A percentile compares a stretch with the other conserved stretches of the same genome.
phyloP scores from a whole-genome alignment of 2,888 invertebrate species.

The Drosophila neoperkinsi region DNA sequence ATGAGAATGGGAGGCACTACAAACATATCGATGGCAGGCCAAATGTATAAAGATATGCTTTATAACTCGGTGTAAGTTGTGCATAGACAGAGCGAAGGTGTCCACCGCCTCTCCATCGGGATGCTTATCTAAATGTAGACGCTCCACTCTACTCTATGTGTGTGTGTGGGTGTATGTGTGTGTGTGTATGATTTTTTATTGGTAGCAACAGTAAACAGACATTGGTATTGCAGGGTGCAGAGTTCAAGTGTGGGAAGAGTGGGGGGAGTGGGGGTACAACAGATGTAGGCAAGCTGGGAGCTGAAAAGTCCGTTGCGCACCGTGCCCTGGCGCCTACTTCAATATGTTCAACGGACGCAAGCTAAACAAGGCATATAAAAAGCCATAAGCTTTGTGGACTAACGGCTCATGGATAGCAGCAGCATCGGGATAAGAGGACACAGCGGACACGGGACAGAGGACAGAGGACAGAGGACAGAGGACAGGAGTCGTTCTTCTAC shows the following conservation, averaged over 20 bases:
- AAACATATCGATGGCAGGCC: slow-evolving; percentile 62
- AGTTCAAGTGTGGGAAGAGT: background rate
- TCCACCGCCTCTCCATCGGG: slow-evolving; percentile 36
- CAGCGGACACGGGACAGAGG: background rate
- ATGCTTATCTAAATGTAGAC: slow-evolving; percentile 57
- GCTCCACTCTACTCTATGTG: slow-evolving; percentile 20
- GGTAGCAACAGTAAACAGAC: slow-evolving; percentile 51
- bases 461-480: background rate
- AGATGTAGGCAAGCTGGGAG: slow-evolving; percentile 21
- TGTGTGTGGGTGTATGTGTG: slow-evolving; percentile 8
- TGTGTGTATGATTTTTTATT: slow-evolving; percentile 57
- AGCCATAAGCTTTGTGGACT: slow-evolving; percentile 70
- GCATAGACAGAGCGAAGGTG: slow-evolving; percentile 37
- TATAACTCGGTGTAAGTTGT: slow-evolving; percentile 63
- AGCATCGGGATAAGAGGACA: background rate
- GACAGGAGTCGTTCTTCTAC: background rate
- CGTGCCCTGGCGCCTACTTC: slow-evolving; percentile 65
- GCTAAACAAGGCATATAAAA: slow-evolving; percentile 78
- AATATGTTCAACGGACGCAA: slow-evolving; percentile 64
- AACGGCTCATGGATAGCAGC: slow-evolving; percentile 39
- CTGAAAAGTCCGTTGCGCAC: slow-evolving; percentile 17
- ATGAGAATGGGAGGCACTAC: slow-evolving; percentile 50
- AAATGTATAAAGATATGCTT: slow-evolving; percentile 74
- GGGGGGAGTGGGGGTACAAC: background rate
- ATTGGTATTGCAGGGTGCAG: slow-evolving; percentile 4